A percentile compares a stretch with the other conserved stretches of the same genome.
phyloP scores from a whole-genome alignment of 1,140 invertebrate species.

The Drosophila virilis region DNA sequence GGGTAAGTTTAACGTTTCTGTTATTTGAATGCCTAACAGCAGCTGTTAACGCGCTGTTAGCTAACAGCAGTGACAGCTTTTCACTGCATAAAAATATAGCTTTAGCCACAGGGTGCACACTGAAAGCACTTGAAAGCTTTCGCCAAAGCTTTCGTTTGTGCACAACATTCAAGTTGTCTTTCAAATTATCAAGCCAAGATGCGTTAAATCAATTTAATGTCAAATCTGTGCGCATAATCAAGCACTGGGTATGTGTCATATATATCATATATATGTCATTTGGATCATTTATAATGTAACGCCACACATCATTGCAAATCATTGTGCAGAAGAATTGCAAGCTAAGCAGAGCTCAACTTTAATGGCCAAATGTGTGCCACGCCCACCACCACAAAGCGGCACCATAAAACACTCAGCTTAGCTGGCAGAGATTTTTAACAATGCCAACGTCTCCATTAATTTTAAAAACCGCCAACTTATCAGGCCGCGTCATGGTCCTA shows the following conservation, averaged over 20 bases:
- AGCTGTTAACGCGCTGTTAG: constrained; percentile 38
- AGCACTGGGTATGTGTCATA: constrained; percentile 14
- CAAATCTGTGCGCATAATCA: constrained; percentile 1
- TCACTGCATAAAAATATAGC: constrained; percentile 6
- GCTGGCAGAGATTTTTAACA: constrained; percentile 23
- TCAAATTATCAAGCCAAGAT: background rate
- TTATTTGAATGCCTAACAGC: constrained; percentile 30
- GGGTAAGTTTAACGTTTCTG: constrained; percentile 51
- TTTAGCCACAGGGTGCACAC: constrained; percentile 26
- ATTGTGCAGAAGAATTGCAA: constrained; percentile 39
- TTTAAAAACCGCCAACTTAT: constrained; percentile 77
- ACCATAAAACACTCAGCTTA: constrained; percentile 13
- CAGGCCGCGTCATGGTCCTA: constrained; percentile 71
- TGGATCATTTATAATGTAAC: constrained; percentile 19
- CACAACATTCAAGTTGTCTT: background rate
- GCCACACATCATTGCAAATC: constrained; percentile 27
- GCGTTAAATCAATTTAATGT: constrained; percentile 32
- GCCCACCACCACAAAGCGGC: background rate
- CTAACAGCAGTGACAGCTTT: constrained; percentile 30
- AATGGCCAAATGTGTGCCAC: constrained; percentile 17
- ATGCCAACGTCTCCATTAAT: constrained; percentile 72
- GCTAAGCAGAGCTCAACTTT: constrained; percentile 46
- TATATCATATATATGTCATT: constrained; percentile 6
- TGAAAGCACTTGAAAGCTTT: background rate
- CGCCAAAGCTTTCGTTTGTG: background rate